Base-by-base conservation (phyloP, 2,797 vertebrate species). In the Phoxinus dragarum region DNA sequence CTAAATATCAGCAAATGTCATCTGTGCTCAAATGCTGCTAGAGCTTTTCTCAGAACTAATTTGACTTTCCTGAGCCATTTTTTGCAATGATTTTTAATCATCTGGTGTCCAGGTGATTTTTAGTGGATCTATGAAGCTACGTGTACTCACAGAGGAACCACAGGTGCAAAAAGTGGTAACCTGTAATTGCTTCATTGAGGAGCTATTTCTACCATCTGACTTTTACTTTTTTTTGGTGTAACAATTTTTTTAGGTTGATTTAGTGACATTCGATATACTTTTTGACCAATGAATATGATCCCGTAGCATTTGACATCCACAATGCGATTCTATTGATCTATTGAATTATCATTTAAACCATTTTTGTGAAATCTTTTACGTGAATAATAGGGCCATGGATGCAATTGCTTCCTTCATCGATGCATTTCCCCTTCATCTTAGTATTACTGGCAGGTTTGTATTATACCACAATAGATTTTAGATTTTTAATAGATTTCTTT, bases 381-480 rank as follows among this genome's bases (percentile, higher is more conserved):
- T 92, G 84, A 74, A 59, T 49, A 79, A 64, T 31, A 73, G 67
- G 49, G 72, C 11, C 10, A 73, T 69, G 40, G 61, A 34, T 83
- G 72, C 59, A 81, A 36, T 81, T 71, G 44, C 69, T 68, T 61
- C 64, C 71, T 74, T 40, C 19, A 69, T 23, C 1, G 10, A 38
- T 40, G 67, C 21, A n/a, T 76, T 76, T 36, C 14, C 6, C 34
- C 12, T 2, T 3, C 52, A 38, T 64, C 44, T 77, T 67, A 81
- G 38, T 79, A 79, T 79, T 66, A 19, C 56, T 77, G 82, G 81
- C 44, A 78, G 82, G 91, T 91, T 81, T 71, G 90, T 92, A 94
- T 93, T 92, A 93, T 52, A 40, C 61, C 85, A 90, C 89, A 49
- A 49, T 49, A 49, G 47, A 49, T 49, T 49, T 17, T 5, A 49